Base-by-base conservation (phyloP, 2,888 invertebrate species). In the Clistopyga incitator region DNA sequence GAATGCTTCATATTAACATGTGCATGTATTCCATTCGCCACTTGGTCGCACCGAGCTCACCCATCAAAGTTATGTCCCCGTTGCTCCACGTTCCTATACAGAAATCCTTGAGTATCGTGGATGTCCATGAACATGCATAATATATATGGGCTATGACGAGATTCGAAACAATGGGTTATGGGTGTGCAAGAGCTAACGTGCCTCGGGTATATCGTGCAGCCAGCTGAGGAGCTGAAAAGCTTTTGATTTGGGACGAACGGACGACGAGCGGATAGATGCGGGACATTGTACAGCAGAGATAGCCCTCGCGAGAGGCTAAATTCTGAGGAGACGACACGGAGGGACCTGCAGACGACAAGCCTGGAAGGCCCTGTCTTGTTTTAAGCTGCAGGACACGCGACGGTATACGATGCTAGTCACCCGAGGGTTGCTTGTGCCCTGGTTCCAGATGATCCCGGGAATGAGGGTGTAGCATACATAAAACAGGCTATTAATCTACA, bases 41-140 rank as follows among this genome's bases (percentile, higher is more conserved):
- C 50, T n/a, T 59, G 25, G 42, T 29, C 54, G 38, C 71, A 15
- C 10, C 25, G 45, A 45, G 47, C 25, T 47, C 38, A 47, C 59
- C 59, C 81, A 68, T 78, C 78, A 78, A 78, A 75, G 67, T 82
- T 82, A 23, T 25, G 75, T 65, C 70, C 13, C 61, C 20, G 74
- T 64, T 70, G 23, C 52, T n/a, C 67, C n/a, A n/a, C n/a, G n/a
- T n/a, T n/a, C n/a, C n/a, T 52, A n/a, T 68, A 54, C 42, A 42
- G 64, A 65, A 34, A 78, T 47, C 52, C 25, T 81, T 54, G 45
- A 54, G 64, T 29, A 61, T n/a, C 47, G 64, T 34, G 74, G 61
- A 70, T 56, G 47, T 64, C 52, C 61, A 45, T 11, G 47, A 8
- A 29, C 23, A 50, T 29, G 29, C 38, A 47, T 52, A 54, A 67